Evolutionary conservation across 1,140 invertebrate genomes (phyloP).

Genomic region (Cyclina sinensis): DNA sequence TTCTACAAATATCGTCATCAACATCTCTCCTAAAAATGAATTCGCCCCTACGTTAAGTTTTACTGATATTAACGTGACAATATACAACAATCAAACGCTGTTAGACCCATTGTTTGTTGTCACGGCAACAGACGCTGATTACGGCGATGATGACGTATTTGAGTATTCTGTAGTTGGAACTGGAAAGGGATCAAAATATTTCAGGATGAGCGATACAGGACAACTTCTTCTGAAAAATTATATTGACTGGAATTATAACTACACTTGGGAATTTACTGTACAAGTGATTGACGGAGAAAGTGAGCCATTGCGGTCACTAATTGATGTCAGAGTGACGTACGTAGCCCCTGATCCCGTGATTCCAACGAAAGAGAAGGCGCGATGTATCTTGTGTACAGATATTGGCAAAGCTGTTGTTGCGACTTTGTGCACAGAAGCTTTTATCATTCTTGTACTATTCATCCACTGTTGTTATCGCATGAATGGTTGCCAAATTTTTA

Average conservation of each 20-base stretch:
- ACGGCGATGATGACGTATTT: slow-evolving; percentile 7
- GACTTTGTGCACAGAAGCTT: not conserved
- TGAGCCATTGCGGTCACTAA: not conserved
- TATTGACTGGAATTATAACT: not conserved
- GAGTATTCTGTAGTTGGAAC: not conserved
- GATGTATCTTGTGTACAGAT: slow-evolving; percentile 1
- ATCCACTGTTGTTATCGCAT: not conserved
- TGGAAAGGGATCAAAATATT: slow-evolving; percentile 4
- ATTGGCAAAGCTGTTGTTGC: not conserved
- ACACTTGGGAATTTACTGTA: slow-evolving; percentile 14
- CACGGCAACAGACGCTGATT: slow-evolving; percentile 4
- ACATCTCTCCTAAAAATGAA: slow-evolving; percentile 12
- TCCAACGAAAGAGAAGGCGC: not conserved
- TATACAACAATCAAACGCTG: not conserved
- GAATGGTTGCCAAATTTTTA: not conserved
- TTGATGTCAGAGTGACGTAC: not conserved
- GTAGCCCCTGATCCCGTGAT: not conserved
- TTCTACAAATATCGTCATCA: not conserved
- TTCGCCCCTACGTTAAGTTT: slow-evolving; percentile 9
- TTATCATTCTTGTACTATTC: not conserved
- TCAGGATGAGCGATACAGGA: not conserved
- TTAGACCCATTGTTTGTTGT: slow-evolving; percentile 1
- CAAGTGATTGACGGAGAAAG: not conserved
- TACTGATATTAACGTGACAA: not conserved
- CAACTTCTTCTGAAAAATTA: not conserved